Conservation (phyloP, 23 tunicate species). For the Trididemnum clinides region DNA sequence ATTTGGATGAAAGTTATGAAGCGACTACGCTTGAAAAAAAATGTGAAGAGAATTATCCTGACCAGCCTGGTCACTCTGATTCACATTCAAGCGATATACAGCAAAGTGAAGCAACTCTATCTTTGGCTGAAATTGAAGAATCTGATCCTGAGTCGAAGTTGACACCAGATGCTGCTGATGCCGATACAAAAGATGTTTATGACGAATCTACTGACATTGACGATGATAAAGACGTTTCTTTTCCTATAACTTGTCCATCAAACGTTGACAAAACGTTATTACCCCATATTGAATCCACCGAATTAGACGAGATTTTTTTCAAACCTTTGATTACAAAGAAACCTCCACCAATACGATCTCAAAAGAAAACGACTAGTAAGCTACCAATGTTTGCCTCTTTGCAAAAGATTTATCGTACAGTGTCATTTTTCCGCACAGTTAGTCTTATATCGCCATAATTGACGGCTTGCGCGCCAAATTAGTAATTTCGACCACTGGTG, state of each 20-base stretch:
- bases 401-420: too few relatives aligned
- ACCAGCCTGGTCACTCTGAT: background rate
- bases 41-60: background rate
- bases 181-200: background rate
- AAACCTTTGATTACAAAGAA: background rate
- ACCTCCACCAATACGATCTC: constrained; percentile 3
- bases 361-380: background rate
- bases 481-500: too few relatives aligned
- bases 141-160: background rate
- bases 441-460: too few relatives aligned
- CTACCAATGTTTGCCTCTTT: too few relatives aligned
- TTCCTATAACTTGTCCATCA: background rate
- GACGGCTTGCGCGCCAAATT: too few relatives aligned
- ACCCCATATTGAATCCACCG: constrained; percentile 11
- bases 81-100: background rate
- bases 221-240: background rate
- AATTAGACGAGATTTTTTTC: constrained; percentile 23
- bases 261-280: background rate
- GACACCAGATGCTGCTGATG: background rate
- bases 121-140: background rate
- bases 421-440: too few relatives aligned
- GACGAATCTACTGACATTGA: background rate
- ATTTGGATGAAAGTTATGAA: background rate
- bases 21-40: background rate
- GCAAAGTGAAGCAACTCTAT: background rate